Evolutionary conservation across 2,888 invertebrate species (phyloP).

Genomic region (Drosophila subsilvestris): DNA sequence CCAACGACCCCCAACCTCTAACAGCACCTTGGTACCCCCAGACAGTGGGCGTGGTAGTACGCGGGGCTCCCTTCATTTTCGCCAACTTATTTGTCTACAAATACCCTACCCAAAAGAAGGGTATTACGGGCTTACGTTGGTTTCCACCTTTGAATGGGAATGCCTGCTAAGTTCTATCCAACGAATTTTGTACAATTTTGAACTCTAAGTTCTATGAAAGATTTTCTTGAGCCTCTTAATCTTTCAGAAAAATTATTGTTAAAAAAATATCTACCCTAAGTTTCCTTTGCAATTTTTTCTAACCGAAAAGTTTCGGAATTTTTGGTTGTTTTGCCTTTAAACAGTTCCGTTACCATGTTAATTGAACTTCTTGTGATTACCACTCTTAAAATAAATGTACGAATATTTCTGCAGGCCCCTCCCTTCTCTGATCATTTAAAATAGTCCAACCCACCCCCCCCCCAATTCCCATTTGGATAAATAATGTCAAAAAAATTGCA

Average conservation of each 20-base stretch:
- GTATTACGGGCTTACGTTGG: not conserved
- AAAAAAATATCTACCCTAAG: too few relatives aligned
- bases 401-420: not conserved
- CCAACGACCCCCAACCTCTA: constrained; percentile 47
- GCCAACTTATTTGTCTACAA: constrained; percentile 69
- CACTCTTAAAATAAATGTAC: not conserved
- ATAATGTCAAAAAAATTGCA: not conserved
- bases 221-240: too few relatives aligned
- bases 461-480: not conserved
- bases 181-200: too few relatives aligned
- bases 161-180: too few relatives aligned
- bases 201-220: too few relatives aligned
- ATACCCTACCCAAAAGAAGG: not conserved
- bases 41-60: constrained; percentile 44
- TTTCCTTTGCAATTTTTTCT: too few relatives aligned
- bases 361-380: too few relatives aligned
- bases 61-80: constrained; percentile 65
- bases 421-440: not conserved
- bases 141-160: too few relatives aligned
- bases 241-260: too few relatives aligned
- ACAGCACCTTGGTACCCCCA: not conserved
- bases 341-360: too few relatives aligned
- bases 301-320: not conserved
- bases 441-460: not conserved
- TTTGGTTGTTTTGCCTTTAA: too few relatives aligned